These are phyloP conservation scores for Habroteleia sp. DNA, from an alignment of 2,888 invertebrate genomes.

Conservation along the genomic window DNA sequence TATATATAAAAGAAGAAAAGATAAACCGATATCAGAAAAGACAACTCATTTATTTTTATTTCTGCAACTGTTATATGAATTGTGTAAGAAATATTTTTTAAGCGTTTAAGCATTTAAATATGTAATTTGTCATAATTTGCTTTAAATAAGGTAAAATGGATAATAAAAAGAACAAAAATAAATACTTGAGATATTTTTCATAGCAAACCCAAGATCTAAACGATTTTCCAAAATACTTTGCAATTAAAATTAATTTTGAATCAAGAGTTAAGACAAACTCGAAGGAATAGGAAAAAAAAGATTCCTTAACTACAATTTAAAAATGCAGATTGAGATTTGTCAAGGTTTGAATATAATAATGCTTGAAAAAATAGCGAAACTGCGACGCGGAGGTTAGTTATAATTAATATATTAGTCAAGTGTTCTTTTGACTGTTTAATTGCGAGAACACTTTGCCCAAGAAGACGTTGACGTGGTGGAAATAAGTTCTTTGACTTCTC, in stretches of 20 bases:
- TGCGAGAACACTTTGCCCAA: constrained; percentile 36
- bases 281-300: too few species aligned
- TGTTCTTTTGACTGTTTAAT: constrained; percentile 57
- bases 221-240: not conserved
- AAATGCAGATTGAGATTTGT: not conserved
- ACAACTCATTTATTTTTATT: not conserved
- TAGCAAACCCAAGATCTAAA: too few species aligned
- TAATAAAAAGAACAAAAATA: not conserved
- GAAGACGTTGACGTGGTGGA: constrained; percentile 28
- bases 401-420: constrained; percentile 55
- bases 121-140: constrained; percentile 2
- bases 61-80: not conserved
- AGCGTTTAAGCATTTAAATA: constrained; percentile 5
- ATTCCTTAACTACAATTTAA: not conserved
- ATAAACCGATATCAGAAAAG: constrained; percentile 1
- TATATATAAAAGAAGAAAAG: not conserved
- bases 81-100: constrained; percentile 10
- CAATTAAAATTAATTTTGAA: not conserved
- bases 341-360: constrained; percentile 17
- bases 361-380: constrained; percentile 22
- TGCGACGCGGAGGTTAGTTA: constrained; percentile 17
- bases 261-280: not conserved
- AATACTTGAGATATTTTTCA: not conserved
- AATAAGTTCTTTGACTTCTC: constrained; percentile 48
- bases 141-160: not conserved